These are phyloP conservation scores for Eupithecia pulchellata DNA, from an alignment of 2,888 invertebrate genomes.

Conservation along the genomic window DNA sequence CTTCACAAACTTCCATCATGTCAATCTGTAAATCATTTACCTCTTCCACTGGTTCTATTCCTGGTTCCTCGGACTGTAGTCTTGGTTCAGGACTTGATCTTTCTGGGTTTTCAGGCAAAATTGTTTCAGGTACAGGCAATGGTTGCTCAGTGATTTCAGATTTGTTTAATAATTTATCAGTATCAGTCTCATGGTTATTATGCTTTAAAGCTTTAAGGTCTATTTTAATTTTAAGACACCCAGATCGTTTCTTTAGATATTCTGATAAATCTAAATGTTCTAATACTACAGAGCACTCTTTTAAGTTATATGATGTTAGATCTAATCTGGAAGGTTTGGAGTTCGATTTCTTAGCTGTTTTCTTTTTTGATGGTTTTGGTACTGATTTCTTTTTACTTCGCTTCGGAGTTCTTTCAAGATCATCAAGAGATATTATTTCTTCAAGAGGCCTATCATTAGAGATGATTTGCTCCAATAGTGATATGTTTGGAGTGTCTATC, in stretches of 20 bases:
- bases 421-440: conserved; percentile 75
- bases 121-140: conserved; percentile 15
- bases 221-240: conserved; percentile 24
- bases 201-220: conserved; percentile 19
- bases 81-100: conserved; percentile 9
- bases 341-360: conserved; percentile 46
- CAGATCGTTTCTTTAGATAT: conserved; percentile 45
- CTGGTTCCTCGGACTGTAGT: background rate
- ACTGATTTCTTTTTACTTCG: conserved; percentile 53
- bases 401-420: conserved; percentile 60
- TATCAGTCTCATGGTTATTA: conserved; percentile 13
- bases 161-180: background rate
- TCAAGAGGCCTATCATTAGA: conserved; percentile 75
- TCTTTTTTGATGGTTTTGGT: conserved; percentile 53
- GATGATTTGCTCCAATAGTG: conserved; percentile 76
- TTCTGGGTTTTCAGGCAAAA: conserved; percentile 4
- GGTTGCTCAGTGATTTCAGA: background rate
- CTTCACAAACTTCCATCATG: conserved; percentile 80
- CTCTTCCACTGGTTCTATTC: conserved; percentile 43
- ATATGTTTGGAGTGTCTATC: conserved; percentile 68
- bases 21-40: conserved; percentile 73
- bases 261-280: conserved; percentile 59
- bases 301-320: conserved; percentile 61
- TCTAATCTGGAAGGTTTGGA: conserved; percentile 39
- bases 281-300: conserved; percentile 68